phyloP scores from a whole-genome alignment of 2,797 vertebrate genomes.

The Gephyroberyx darwinii region DNA sequence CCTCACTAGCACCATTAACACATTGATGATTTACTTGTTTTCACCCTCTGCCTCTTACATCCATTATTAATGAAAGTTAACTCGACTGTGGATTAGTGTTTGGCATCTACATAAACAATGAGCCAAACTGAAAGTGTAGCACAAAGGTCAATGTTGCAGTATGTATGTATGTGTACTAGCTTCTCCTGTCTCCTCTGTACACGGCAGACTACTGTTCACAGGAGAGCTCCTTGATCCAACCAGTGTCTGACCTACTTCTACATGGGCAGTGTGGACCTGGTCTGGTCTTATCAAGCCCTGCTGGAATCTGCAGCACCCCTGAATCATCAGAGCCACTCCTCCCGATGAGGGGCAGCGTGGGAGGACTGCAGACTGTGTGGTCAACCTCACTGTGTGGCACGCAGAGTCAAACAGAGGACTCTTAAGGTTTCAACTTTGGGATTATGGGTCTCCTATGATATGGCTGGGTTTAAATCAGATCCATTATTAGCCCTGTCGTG shows the following conservation, averaged over 20 bases:
- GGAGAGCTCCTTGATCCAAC: conserved; percentile 10
- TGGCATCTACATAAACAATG: conserved; percentile 16
- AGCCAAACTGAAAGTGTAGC: neutral
- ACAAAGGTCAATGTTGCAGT: neutral
- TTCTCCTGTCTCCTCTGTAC: neutral
- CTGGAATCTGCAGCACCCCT: conserved; percentile 7
- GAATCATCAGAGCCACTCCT: conserved; percentile 3
- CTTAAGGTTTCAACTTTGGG: conserved; percentile 2
- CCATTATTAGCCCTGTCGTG: neutral
- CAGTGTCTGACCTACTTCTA: conserved; percentile 20
- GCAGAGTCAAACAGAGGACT: neutral
- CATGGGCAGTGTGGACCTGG: conserved; percentile 1
- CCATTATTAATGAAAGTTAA: conserved; percentile 26
- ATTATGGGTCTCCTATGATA: neutral
- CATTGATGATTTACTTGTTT: conserved; percentile 47
- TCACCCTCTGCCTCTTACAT: conserved; percentile 14
- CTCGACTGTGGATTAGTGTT: neutral
- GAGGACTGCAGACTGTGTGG: neutral
- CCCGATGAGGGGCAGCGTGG: neutral
- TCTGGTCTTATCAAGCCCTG: conserved; percentile 19
- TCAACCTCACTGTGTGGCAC: conserved; percentile 3
- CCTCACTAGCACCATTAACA: conserved; percentile 32
- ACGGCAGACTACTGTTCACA: neutral
- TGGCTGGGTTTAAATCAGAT: neutral
- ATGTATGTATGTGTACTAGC: neutral